Conservation (phyloP, 2,113 vertebrate genomes). For the Oreochromis niloticus region DNA sequence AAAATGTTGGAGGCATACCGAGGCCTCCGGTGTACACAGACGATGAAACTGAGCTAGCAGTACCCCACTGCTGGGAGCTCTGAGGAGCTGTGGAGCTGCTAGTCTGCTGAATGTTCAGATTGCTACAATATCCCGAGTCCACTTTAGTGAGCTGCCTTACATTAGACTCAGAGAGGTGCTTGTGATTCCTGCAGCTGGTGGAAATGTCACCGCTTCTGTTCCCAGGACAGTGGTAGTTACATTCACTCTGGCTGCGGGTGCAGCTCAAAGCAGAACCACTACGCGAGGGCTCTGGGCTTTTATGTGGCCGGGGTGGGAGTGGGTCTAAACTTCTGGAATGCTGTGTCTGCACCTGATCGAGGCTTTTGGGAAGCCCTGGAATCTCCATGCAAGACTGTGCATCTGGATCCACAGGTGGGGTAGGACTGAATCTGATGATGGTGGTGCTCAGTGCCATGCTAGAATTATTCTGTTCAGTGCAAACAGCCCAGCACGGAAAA, state of each 20-base stretch:
- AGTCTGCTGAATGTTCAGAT: slow-evolving; percentile 64
- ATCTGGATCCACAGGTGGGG: slow-evolving; percentile 66
- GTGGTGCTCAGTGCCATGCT: slow-evolving; percentile 84
- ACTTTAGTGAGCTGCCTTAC: slow-evolving; percentile 42
- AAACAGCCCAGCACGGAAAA: not conserved
- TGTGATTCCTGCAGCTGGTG: not conserved
- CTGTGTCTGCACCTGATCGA: slow-evolving; percentile 17
- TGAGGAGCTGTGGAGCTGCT: slow-evolving; percentile 9
- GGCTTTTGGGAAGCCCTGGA: not conserved
- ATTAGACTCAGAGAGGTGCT: slow-evolving; percentile 19
- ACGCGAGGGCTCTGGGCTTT: slow-evolving; percentile 21
- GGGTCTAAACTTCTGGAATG: slow-evolving; percentile 57
- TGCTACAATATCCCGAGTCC: slow-evolving; percentile 73
- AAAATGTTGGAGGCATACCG: slow-evolving; percentile 44
- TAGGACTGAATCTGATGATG: slow-evolving; percentile 83
- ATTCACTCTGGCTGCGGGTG: slow-evolving; percentile 57
- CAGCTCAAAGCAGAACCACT: slow-evolving; percentile 32
- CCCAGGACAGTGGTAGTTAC: slow-evolving; percentile 1
- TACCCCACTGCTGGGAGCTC: slow-evolving; percentile 36
- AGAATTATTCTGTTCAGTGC: slow-evolving; percentile 69
- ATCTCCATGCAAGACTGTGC: not conserved
- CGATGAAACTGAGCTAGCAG: not conserved
- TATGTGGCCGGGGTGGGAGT: slow-evolving; percentile 14
- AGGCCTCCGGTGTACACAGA: slow-evolving; percentile 19
- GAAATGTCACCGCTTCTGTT: not conserved